Percentiles rank a stretch among this genome's conserved stretches.
phyloP scores from a whole-genome alignment of 2,113 vertebrate genomes.

The Eulemur macaco region DNA sequence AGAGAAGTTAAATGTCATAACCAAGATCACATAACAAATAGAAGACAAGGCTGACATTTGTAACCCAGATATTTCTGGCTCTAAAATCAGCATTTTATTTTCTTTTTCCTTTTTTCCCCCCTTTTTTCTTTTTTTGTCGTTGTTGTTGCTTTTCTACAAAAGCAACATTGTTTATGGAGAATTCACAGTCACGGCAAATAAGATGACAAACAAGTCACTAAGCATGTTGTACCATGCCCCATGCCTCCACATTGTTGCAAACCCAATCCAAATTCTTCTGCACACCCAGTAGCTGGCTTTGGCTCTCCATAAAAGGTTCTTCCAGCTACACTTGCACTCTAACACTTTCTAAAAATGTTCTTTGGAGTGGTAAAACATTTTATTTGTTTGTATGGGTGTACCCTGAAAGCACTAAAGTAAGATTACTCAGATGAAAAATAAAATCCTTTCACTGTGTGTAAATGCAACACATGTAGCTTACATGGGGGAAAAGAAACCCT shows the following conservation, averaged over 20 bases:
- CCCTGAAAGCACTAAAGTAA: slow-evolving; percentile 53
- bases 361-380: slow-evolving; percentile 38
- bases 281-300: not conserved
- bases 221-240: not conserved
- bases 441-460: slow-evolving; percentile 43
- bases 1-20: not conserved
- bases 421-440: slow-evolving; percentile 51
- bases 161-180: not conserved
- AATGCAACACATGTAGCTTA: not conserved
- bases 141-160: not conserved
- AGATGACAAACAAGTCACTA: slow-evolving; percentile 7
- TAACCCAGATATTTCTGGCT: slow-evolving; percentile 17
- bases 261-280: not conserved
- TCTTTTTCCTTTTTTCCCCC: not conserved
- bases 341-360: slow-evolving; percentile 36
- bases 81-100: not conserved
- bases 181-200: not conserved
- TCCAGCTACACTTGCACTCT: not conserved
- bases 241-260: not conserved
- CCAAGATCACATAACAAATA: not conserved
- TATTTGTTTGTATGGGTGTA: slow-evolving; percentile 44
- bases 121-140: not conserved
- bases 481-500: not conserved
- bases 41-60: not conserved
- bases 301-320: not conserved